Percentiles rank a stretch among this genome's conserved stretches.
Evolutionary conservation across 2,888 invertebrate genomes (phyloP).

Genomic region (Leptopilina syphax): DNA sequence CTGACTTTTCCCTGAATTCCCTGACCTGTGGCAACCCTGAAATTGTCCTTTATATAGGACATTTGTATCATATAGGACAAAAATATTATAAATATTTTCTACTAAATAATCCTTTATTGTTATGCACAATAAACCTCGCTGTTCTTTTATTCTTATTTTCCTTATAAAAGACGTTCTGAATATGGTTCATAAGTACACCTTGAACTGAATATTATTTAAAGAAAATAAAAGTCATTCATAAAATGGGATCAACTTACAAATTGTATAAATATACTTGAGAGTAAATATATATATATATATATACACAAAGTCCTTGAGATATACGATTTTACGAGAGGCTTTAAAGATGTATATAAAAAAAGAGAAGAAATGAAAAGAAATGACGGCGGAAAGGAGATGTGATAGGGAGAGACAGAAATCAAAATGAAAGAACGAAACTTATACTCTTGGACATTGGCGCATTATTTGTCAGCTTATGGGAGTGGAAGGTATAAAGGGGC

Average conservation of each 20-base stretch:
- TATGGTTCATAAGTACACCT: neutral
- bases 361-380: neutral
- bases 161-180: no score
- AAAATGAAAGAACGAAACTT: constrained; percentile 39
- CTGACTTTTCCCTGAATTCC: no score
- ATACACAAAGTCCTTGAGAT: neutral
- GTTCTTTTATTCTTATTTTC: no score
- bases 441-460: constrained; percentile 13
- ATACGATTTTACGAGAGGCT: constrained; percentile 29
- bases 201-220: constrained; percentile 1
- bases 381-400: constrained; percentile 1
- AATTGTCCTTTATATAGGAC: no score
- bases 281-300: neutral
- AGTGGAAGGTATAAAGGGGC: constrained; percentile 44
- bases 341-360: constrained; percentile 2
- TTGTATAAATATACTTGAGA: constrained; percentile 5
- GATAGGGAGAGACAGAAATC: constrained; percentile 40
- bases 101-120: no score
- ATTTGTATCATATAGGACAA: no score
- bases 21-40: no score
- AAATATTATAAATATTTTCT: no score
- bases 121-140: no score
- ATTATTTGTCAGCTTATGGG: constrained; percentile 40
- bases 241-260: constrained; percentile 28
- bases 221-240: neutral